Percentiles rank a stretch among this genome's conserved stretches.
Evolutionary conservation across 2,113 vertebrate species (phyloP).

Genomic region (Pelecanoides urinatrix): DNA sequence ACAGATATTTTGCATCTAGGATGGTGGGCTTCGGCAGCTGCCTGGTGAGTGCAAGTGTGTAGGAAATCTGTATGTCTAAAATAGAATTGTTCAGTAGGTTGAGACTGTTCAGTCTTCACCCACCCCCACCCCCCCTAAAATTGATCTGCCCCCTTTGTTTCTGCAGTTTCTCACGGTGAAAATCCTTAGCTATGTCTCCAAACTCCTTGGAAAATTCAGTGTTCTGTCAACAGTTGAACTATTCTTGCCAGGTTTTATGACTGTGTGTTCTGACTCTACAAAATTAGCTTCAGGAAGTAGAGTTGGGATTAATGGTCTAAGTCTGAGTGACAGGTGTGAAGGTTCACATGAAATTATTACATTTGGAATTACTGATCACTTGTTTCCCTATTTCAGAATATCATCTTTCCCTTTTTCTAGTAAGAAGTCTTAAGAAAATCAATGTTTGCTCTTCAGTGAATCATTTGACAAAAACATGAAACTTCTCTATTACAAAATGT

Average conservation of each 20-base stretch:
- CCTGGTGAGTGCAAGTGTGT: slow-evolving; percentile 84
- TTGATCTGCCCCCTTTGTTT: not conserved
- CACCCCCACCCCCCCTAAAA: not conserved
- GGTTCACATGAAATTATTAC: not conserved
- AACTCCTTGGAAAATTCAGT: not conserved
- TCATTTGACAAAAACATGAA: not conserved
- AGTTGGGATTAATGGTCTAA: not conserved
- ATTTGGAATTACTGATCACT: not conserved
- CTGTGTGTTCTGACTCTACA: not conserved
- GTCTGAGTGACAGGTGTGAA: not conserved
- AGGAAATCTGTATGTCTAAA: not conserved
- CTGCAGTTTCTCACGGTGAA: not conserved
- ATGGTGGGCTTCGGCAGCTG: slow-evolving; percentile 95
- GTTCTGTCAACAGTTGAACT: not conserved
- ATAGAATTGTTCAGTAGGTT: not conserved
- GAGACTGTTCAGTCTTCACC: not conserved
- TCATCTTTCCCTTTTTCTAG: not conserved
- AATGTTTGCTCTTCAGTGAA: not conserved
- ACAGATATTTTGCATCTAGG: slow-evolving; percentile 91
- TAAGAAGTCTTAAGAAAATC: not conserved
- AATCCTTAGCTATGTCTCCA: not conserved
- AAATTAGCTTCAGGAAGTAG: not conserved
- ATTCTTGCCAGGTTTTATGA: not conserved
- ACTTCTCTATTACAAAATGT: not conserved
- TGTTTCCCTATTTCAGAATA: not conserved